phyloP scores from a whole-genome alignment of 2,113 vertebrate species.

The Pseudorasbora parva region DNA sequence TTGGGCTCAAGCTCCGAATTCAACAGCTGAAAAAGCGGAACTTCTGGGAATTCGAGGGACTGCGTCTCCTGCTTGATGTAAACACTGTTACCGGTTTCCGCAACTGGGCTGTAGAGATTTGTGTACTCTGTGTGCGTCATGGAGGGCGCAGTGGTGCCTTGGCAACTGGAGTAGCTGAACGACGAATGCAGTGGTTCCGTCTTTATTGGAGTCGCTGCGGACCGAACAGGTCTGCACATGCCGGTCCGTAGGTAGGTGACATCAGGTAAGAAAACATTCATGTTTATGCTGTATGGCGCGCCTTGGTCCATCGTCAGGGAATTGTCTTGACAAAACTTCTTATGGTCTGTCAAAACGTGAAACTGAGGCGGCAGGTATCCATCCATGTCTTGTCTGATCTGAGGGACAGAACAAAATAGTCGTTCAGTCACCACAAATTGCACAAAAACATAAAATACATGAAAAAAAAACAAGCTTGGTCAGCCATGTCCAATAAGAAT shows the following conservation, averaged over 20 bases:
- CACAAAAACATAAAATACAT: constrained; percentile 3
- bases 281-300: constrained; percentile 93
- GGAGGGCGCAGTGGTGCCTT: constrained; percentile 72
- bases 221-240: constrained; percentile 86
- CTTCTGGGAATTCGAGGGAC: constrained; percentile 87
- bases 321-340: constrained; percentile 86
- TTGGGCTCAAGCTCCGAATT: constrained; percentile 90
- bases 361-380: constrained; percentile 84
- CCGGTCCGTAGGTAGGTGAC: constrained; percentile 89
- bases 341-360: constrained; percentile 78
- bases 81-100: constrained; percentile 78
- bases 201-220: constrained; percentile 85
- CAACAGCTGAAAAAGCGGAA: constrained; percentile 90
- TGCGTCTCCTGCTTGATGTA: constrained; percentile 94
- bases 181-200: constrained; percentile 81
- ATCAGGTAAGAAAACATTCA: constrained; percentile 92
- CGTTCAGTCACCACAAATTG: neutral
- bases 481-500: neutral
- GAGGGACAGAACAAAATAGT: constrained; percentile 53
- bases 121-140: constrained; percentile 81
- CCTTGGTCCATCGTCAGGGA: constrained; percentile 84
- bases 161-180: constrained; percentile 84
- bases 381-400: constrained; percentile 93
- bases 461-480: neutral
- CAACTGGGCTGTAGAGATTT: constrained; percentile 83